phyloP scores from a whole-genome alignment of 2,888 invertebrate species.

The Noctua janthina region DNA sequence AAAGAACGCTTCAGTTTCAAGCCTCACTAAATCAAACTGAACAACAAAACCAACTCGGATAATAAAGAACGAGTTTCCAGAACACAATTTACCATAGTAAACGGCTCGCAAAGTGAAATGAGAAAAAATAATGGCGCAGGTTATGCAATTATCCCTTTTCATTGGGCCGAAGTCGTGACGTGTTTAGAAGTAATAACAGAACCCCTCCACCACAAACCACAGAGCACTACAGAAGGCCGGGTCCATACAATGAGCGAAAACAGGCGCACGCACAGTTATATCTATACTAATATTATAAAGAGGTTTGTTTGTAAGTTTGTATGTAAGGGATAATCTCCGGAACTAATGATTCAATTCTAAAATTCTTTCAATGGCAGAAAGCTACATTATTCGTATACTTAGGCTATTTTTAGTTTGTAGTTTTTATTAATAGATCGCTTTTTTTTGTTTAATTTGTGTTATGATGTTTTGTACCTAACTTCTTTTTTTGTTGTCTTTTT shows the following conservation, averaged over 20 bases:
- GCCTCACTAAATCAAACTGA: conserved; percentile 35
- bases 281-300: too few relatives aligned
- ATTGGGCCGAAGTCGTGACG: conserved; percentile 69
- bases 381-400: too few relatives aligned
- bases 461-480: too few relatives aligned
- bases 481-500: too few relatives aligned
- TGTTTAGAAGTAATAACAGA: conserved; percentile 65
- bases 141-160: conserved; percentile 85
- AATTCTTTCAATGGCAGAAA: too few relatives aligned
- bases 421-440: too few relatives aligned
- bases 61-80: conserved; percentile 68
- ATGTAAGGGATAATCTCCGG: too few relatives aligned
- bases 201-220: conserved; percentile 13
- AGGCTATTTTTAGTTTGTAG: too few relatives aligned
- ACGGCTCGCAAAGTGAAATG: conserved; percentile 78
- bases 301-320: too few relatives aligned
- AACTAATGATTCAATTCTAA: too few relatives aligned
- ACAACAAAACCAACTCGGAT: conserved; percentile 42
- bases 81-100: conserved; percentile 78
- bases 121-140: conserved; percentile 80
- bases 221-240: conserved; percentile 10
- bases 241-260: neutral
- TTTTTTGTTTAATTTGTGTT: too few relatives aligned
- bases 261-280: neutral
- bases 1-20: conserved; percentile 37